Conservation (phyloP, 2,888 invertebrate genomes). For the Mycalesis mineus region DNA sequence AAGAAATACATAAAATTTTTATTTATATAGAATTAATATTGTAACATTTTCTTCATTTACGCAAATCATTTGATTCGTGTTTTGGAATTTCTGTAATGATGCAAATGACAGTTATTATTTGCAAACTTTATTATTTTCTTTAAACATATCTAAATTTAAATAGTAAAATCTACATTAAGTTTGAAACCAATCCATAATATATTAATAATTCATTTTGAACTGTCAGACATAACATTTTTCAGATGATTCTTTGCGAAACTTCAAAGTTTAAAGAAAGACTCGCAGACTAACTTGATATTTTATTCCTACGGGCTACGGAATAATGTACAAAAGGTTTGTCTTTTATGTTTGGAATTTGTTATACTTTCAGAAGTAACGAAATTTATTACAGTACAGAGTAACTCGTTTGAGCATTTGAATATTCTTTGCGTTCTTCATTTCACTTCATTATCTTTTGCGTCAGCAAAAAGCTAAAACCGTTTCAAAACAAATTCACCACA, state of each 20-base stretch:
- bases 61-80: too few relatives aligned
- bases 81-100: too few relatives aligned
- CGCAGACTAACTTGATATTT: neutral
- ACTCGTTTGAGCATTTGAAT: neutral
- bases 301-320: neutral
- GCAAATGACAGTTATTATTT: too few relatives aligned
- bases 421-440: neutral
- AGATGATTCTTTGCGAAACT: neutral
- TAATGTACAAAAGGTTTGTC: neutral
- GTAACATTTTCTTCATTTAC: too few relatives aligned
- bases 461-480: neutral
- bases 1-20: too few relatives aligned
- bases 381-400: neutral
- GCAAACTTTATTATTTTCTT: too few relatives aligned
- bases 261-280: neutral
- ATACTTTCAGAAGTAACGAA: neutral
- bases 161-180: too few relatives aligned
- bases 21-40: too few relatives aligned
- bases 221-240: neutral
- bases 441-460: neutral
- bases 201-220: neutral
- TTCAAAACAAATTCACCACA: conserved; percentile 13
- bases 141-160: too few relatives aligned
- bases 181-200: too few relatives aligned
- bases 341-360: neutral